Evolutionary conservation across 2,113 vertebrate genomes (phyloP), one percentile per base, ranked within the genome.

Genomic region (Accipiter virgatus): DNA sequence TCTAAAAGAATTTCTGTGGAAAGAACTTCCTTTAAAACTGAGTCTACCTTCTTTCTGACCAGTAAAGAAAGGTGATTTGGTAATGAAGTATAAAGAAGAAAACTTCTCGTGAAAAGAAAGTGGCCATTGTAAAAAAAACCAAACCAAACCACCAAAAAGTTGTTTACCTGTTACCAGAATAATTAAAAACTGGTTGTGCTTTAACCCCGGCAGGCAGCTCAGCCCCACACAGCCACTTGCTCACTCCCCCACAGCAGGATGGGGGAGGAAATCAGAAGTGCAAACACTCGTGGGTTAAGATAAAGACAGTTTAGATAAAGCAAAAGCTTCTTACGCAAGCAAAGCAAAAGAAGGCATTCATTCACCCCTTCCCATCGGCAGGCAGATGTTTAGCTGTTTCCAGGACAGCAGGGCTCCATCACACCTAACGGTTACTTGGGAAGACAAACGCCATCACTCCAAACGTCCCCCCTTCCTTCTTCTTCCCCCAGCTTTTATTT

Each of bases 371-470:
- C 65, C 50, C 56, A 14, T 83, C 0, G 3, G 14, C 21, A 65
- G 17, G n/a, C 11, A 26, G 47, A 5, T 55, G 29, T 48, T 55
- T 7, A 77, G 21, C 36, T 12, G 23, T 15, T 16, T 56, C 65
- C 26, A 70, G 52, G 59, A 66, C 26, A 73, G 7, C 31, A 26
- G 25, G 23, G 16, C 34, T 61, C 7, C 42, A 7, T 66, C 50
- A 36, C 3, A 2, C 1, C 0, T 43, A 43, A 32, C 0, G 1
- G 25, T 53, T 2, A 50, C 12, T 18, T 50, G 32, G 21, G 25
- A 38, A 63, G 21, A 56, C 1, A 71, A 48, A 26, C 0, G 0
- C 11, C 16, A 9, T 70, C 5, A 16, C 18, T 56, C 47, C 3
- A 2, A 34, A 29, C 1, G 4, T 10, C 17, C 5, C 9, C 47